Percentiles rank a stretch among this genome's conserved stretches.
These are phyloP conservation scores for Vireo griseus DNA, from an alignment of 2,797 vertebrate genomes.

Conservation along the genomic window DNA sequence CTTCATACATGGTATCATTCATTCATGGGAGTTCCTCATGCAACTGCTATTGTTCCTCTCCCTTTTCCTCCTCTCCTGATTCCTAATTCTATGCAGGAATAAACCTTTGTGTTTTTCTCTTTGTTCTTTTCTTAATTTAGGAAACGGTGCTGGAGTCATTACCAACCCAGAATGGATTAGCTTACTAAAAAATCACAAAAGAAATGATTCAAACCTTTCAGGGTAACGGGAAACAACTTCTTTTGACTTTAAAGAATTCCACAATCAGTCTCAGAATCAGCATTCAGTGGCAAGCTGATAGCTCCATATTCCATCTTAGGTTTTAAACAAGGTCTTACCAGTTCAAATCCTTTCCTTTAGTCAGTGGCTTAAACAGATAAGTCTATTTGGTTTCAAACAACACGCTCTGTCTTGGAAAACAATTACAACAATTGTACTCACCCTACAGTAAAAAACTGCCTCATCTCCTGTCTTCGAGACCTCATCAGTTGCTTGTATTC, in stretches of 20 bases:
- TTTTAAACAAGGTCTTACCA: slow-evolving; percentile 1
- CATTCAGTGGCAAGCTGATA: background rate
- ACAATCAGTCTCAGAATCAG: background rate
- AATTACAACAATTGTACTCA: slow-evolving; percentile 69
- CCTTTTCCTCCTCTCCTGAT: background rate
- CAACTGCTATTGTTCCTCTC: background rate
- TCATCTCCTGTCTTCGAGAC: slow-evolving; percentile 97
- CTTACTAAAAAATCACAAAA: slow-evolving; percentile 14
- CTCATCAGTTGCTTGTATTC: slow-evolving; percentile 99
- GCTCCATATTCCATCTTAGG: background rate
- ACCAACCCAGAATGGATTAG: background rate
- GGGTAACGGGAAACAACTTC: background rate
- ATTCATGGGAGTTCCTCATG: background rate
- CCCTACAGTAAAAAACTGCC: slow-evolving; percentile 99
- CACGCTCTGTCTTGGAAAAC: background rate
- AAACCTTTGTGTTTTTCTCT: background rate
- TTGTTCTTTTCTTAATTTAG: slow-evolving; percentile 19
- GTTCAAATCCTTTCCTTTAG: background rate
- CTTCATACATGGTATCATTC: background rate
- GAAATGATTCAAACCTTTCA: background rate
- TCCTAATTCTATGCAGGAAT: background rate
- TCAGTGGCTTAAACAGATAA: slow-evolving; percentile 7
- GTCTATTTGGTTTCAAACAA: background rate
- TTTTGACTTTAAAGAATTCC: slow-evolving; percentile 9
- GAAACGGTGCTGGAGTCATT: background rate